Conservation (phyloP, 2,113 vertebrate genomes). For the Morone saxatilis region DNA sequence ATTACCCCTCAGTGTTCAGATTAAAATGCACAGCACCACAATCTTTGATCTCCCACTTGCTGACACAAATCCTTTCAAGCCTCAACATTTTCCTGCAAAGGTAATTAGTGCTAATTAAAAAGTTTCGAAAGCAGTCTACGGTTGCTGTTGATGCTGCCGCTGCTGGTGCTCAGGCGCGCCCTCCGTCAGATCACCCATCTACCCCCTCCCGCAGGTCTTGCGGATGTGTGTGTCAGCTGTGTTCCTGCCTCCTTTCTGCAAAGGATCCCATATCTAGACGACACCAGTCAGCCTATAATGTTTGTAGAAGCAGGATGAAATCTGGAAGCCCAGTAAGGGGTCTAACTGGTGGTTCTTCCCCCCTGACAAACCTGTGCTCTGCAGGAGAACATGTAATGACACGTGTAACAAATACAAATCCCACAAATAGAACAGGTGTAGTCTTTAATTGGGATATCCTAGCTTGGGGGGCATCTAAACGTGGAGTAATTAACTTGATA, state of each 20-base stretch:
- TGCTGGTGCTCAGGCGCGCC: constrained; percentile 55
- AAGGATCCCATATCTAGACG: constrained; percentile 62
- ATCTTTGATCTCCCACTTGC: constrained; percentile 99
- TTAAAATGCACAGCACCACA: constrained; percentile 94
- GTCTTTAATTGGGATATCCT: constrained; percentile 76
- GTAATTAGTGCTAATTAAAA: constrained; percentile 99
- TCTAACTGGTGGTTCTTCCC: constrained; percentile 64
- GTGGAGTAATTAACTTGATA: constrained; percentile 78
- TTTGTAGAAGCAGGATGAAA: constrained; percentile 63
- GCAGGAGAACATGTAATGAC: constrained; percentile 74
- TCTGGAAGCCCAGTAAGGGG: constrained; percentile 75
- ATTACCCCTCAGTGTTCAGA: constrained; percentile 94
- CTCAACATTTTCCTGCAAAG: constrained; percentile 98
- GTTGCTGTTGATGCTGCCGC: constrained; percentile 81
- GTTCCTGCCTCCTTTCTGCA: constrained; percentile 69
- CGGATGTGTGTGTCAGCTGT: constrained; percentile 74
- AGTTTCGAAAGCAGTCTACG: constrained; percentile 96
- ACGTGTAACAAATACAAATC: constrained; percentile 71
- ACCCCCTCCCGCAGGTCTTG: constrained; percentile 69
- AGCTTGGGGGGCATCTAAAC: constrained; percentile 67
- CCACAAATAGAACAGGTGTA: constrained; percentile 74
- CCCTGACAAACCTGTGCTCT: constrained; percentile 72
- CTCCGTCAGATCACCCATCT: constrained; percentile 79
- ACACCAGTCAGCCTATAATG: constrained; percentile 45
- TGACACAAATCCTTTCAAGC: constrained; percentile 99